These are phyloP conservation scores for Sebastiscus tertius DNA, from an alignment of 2,797 vertebrate species.

Conservation along the genomic window DNA sequence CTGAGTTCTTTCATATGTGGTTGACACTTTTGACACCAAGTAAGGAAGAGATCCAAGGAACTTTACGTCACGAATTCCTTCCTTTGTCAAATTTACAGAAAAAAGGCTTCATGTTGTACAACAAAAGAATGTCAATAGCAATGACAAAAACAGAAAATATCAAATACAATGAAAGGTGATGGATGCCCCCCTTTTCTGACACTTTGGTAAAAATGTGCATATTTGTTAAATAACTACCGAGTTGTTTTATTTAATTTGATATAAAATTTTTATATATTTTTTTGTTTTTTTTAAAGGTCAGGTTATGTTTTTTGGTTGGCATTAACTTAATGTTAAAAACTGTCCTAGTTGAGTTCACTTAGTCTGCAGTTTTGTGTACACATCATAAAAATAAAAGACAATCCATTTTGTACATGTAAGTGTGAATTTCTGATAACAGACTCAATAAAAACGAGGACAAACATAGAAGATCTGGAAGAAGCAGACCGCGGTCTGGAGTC, in stretches of 20 bases:
- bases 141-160: not conserved
- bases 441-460: not conserved
- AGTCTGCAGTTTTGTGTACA: not conserved
- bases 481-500: no score
- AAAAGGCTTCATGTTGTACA: not conserved
- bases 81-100: conserved; percentile 16
- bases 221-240: not conserved
- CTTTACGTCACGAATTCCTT: conserved; percentile 24
- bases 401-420: not conserved
- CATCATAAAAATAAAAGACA: not conserved
- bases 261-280: accelerated
- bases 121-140: conserved; percentile 23
- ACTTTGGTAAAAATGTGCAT: not conserved
- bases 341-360: no score
- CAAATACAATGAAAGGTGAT: not conserved
- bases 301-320: not conserved
- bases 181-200: not conserved
- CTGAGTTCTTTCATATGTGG: conserved; percentile 43
- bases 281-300: not conserved
- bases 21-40: conserved; percentile 47
- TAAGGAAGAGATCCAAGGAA: conserved; percentile 28
- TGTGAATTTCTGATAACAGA: not conserved
- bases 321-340: not conserved
- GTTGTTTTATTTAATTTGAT: not conserved
- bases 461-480: not conserved